These are phyloP conservation scores for Drosophila austrosaltans DNA, from an alignment of 2,888 invertebrate genomes.

Conservation along the genomic window DNA sequence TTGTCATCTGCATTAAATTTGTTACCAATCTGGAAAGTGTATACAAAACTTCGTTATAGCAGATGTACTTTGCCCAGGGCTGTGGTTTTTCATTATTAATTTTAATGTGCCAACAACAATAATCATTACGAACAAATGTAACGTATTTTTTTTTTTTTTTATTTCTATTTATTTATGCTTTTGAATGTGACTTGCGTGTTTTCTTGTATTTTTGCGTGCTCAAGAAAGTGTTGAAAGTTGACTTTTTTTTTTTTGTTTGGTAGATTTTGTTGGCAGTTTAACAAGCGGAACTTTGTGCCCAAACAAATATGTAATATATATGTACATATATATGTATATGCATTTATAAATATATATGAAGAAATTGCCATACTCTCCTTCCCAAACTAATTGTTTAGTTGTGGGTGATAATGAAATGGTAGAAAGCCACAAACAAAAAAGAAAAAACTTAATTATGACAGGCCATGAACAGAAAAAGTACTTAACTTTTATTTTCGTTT, in stretches of 20 bases:
- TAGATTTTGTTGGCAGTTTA: slow-evolving; percentile 48
- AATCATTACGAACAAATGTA: slow-evolving; percentile 20
- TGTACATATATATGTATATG: background rate
- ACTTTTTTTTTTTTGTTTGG: slow-evolving; percentile 20
- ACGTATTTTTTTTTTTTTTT: slow-evolving; percentile 25
- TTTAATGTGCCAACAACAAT: slow-evolving; percentile 13
- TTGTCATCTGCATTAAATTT: too few species aligned
- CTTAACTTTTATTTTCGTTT: slow-evolving; percentile 56
- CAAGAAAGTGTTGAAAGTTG: slow-evolving; percentile 70
- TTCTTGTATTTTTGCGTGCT: slow-evolving; percentile 63
- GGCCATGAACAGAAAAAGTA: slow-evolving; percentile 18
- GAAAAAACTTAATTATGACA: slow-evolving; percentile 40
- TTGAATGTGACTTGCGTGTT: slow-evolving; percentile 50
- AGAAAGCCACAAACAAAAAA: slow-evolving; percentile 19
- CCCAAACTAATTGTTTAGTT: slow-evolving; percentile 1
- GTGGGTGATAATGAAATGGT: slow-evolving; percentile 40
- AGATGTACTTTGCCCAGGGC: background rate
- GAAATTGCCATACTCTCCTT: background rate
- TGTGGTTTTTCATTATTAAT: slow-evolving; percentile 9
- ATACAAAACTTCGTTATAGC: background rate
- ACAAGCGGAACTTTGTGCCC: slow-evolving; percentile 54
- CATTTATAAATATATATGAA: slow-evolving; percentile 21
- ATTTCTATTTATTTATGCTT: slow-evolving; percentile 16
- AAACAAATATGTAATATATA: background rate
- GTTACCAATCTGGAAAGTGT: background rate